These are phyloP conservation scores for Agrochola lychnidis DNA, from an alignment of 2,888 invertebrate species.

Conservation along the genomic window DNA sequence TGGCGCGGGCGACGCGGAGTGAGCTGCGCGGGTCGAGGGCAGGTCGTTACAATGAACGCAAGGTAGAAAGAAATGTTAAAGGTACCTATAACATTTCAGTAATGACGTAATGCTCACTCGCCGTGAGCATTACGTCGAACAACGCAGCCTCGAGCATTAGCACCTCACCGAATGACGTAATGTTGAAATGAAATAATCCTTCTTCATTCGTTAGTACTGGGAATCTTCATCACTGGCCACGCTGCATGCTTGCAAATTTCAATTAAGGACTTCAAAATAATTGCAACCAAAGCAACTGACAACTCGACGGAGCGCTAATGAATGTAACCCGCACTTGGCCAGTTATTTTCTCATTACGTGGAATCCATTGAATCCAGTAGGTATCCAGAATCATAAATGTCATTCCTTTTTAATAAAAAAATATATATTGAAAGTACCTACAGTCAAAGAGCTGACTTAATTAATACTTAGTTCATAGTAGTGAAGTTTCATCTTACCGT, in stretches of 20 bases:
- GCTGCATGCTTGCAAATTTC: not conserved
- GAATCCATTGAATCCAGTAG: not conserved
- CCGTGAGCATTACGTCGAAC: no score
- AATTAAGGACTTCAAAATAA: not conserved
- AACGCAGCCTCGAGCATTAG: no score
- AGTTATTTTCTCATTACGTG: not conserved
- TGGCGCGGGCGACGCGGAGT: no score
- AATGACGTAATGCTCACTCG: no score
- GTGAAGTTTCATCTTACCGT: not conserved
- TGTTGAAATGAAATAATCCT: not conserved
- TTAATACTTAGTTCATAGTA: no score
- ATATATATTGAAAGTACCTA: not conserved
- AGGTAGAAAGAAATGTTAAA: no score
- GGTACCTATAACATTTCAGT: no score
- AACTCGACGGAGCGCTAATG: not conserved
- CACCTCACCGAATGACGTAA: no score
- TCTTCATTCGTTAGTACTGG: not conserved
- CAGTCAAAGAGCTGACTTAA: not conserved
- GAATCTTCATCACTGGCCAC: not conserved
- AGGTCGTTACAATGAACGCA: no score
- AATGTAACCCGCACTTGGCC: not conserved
- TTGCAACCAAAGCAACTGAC: not conserved
- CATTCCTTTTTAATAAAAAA: not conserved
- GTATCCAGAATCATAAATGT: not conserved
- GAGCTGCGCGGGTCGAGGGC: no score